phyloP scores from a whole-genome alignment of 2,797 vertebrate species.

The Macrochelys suwanniensis region DNA sequence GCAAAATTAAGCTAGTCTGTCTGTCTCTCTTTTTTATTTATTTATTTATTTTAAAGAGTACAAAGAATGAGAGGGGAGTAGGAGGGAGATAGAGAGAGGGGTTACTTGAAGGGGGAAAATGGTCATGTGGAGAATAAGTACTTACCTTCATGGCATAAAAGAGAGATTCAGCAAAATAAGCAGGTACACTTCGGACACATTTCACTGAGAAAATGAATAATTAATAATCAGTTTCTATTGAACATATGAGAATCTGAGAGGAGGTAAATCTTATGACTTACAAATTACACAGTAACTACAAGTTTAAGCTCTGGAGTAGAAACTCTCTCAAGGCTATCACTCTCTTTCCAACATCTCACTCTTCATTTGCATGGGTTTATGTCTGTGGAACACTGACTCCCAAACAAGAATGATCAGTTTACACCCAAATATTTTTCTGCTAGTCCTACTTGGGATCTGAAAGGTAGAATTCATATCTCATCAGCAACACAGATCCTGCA shows the following conservation, averaged over 20 bases:
- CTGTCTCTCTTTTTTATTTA: background rate
- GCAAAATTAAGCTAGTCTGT: background rate
- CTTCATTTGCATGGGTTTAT: background rate
- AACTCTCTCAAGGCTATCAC: background rate
- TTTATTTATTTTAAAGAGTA: background rate
- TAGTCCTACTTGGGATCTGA: background rate
- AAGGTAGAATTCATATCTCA: background rate
- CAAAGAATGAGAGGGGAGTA: background rate
- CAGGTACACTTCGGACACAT: slow-evolving; percentile 89
- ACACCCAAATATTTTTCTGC: background rate
- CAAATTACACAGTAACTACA: background rate
- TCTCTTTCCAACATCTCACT: background rate
- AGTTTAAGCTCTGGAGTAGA: background rate
- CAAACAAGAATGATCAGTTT: background rate
- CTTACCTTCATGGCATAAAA: slow-evolving; percentile 92
- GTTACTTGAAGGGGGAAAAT: background rate
- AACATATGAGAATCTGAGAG: background rate
- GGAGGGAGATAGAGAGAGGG: background rate
- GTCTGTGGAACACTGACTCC: background rate
- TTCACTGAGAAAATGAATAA: slow-evolving; percentile 85
- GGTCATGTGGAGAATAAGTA: accelerated
- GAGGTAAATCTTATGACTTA: background rate
- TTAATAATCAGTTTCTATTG: background rate
- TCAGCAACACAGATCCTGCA: accelerated
- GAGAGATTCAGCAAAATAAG: slow-evolving; percentile 90